phyloP scores from a whole-genome alignment of 1,140 invertebrate genomes.

The Brachionus asplanchnoidis region DNA sequence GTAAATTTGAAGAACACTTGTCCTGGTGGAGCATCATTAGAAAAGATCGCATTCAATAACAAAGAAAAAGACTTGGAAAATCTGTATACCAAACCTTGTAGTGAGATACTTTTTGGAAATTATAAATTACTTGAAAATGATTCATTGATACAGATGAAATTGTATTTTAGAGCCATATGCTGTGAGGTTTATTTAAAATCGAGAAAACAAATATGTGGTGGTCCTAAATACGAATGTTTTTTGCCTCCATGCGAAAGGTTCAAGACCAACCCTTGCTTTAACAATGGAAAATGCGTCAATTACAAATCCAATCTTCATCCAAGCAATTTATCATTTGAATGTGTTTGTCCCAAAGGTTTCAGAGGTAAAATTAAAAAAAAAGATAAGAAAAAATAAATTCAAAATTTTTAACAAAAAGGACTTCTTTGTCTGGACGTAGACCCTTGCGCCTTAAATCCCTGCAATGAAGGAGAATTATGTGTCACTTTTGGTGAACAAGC shows the following conservation, averaged over 20 bases:
- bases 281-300: conserved; percentile 8
- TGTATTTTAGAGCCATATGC: neutral
- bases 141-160: neutral
- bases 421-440: neutral
- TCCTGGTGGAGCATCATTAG: neutral
- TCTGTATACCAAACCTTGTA: neutral
- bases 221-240: neutral
- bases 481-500: neutral
- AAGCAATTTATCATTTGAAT: neutral
- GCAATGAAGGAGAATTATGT: neutral
- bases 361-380: neutral
- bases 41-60: neutral
- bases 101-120: neutral
- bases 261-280: neutral
- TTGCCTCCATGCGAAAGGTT: neutral
- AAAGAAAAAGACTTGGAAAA: neutral
- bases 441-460: neutral
- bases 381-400: neutral
- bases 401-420: neutral
- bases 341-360: neutral
- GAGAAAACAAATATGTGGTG: neutral
- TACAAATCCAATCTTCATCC: neutral
- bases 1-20: neutral
- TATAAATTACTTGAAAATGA: neutral
- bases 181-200: conserved; percentile 10